Conservation (phyloP, 2,888 invertebrate genomes). For the Drosophila borborema region DNA sequence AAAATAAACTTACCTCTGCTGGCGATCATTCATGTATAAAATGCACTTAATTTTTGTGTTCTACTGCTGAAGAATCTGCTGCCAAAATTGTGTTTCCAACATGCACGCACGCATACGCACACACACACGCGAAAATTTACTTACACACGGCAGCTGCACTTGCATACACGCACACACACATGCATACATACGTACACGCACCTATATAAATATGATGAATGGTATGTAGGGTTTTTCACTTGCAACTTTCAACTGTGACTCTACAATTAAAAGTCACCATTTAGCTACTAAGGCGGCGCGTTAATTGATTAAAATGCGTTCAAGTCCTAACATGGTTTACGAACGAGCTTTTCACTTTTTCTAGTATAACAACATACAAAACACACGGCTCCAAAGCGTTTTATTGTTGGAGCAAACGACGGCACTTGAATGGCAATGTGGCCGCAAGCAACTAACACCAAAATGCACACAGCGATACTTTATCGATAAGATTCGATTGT, state of each 20-base stretch:
- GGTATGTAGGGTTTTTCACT: slow-evolving; percentile 54
- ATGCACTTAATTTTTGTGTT: slow-evolving; percentile 48
- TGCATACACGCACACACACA: slow-evolving; percentile 32
- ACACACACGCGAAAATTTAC: slow-evolving; percentile 32
- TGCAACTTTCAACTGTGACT: slow-evolving; percentile 50
- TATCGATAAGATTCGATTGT: slow-evolving; percentile 16
- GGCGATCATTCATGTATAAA: slow-evolving; percentile 39
- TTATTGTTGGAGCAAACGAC: slow-evolving; percentile 70
- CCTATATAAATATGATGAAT: slow-evolving; percentile 31
- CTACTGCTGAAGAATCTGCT: slow-evolving; percentile 37
- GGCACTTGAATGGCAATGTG: slow-evolving; percentile 68
- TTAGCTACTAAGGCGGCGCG: slow-evolving; percentile 21
- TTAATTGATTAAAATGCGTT: slow-evolving; percentile 28
- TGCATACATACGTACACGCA: slow-evolving; percentile 22
- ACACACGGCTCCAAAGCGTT: slow-evolving; percentile 65
- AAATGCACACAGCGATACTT: slow-evolving; percentile 22
- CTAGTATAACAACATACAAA: slow-evolving; percentile 63
- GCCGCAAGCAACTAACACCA: slow-evolving; percentile 37
- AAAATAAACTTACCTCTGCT: slow-evolving; percentile 56
- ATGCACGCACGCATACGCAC: slow-evolving; percentile 26
- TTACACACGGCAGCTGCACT: slow-evolving; percentile 54
- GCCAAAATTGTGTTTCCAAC: slow-evolving; percentile 56
- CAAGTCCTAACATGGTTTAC: slow-evolving; percentile 54
- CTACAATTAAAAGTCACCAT: slow-evolving; percentile 15
- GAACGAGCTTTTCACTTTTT: slow-evolving; percentile 60